phyloP scores from a whole-genome alignment of 1,140 invertebrate species.

The Macrocentrus cingulum region DNA sequence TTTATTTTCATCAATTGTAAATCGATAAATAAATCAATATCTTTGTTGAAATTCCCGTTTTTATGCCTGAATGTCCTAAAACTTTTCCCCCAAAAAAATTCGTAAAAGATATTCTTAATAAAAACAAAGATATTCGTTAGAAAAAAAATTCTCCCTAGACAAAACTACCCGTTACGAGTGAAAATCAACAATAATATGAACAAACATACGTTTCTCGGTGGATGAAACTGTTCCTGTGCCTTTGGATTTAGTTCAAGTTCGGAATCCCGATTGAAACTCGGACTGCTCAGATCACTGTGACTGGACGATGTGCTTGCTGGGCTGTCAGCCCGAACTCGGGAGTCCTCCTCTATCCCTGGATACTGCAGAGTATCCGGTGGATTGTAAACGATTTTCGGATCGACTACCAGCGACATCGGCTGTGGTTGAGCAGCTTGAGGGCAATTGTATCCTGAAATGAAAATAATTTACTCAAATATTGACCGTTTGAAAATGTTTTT shows the following conservation, averaged over 20 bases:
- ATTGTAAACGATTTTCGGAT: slow-evolving; percentile 75
- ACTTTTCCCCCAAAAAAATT: too few species aligned
- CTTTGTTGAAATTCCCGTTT: too few species aligned
- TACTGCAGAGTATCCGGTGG: slow-evolving; percentile 77
- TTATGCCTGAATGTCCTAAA: too few species aligned
- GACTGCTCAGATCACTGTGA: slow-evolving; percentile 70
- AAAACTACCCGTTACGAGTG: too few species aligned
- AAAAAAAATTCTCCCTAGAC: too few species aligned
- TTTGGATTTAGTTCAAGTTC: slow-evolving; percentile 64
- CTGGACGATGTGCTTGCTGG: slow-evolving; percentile 69
- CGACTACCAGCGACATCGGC: slow-evolving; percentile 74
- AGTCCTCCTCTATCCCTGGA: slow-evolving; percentile 62
- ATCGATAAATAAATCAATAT: too few species aligned
- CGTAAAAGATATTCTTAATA: too few species aligned
- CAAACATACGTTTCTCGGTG: slow-evolving; percentile 36
- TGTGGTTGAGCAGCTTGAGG: slow-evolving; percentile 55
- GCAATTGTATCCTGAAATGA: slow-evolving; percentile 46
- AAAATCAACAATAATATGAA: background rate
- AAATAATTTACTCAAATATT: slow-evolving; percentile 12
- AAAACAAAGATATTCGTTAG: too few species aligned
- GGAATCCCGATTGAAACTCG: slow-evolving; percentile 69
- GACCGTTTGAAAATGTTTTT: too few species aligned
- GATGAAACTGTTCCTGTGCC: slow-evolving; percentile 42
- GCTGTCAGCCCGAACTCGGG: slow-evolving; percentile 60
- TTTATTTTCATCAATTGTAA: too few species aligned